A percentile compares a stretch with the other conserved stretches of the same genome.
Evolutionary conservation across 2,797 vertebrate species (phyloP).

Genomic region (Eospalax fontanierii): DNA sequence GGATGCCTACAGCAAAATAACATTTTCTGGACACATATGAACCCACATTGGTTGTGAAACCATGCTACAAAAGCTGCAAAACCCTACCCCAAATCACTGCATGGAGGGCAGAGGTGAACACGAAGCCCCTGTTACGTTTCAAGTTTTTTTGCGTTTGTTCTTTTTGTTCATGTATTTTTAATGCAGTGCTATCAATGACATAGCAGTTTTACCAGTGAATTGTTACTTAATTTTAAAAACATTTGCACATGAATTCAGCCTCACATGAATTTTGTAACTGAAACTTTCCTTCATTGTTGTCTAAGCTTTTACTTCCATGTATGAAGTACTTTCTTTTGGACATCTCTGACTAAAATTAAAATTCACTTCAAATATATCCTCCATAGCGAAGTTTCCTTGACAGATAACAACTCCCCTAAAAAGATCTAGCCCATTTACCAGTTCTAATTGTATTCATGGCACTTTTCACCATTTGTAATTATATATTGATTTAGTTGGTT

Average conservation of each 20-base stretch:
- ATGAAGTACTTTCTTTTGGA: background rate
- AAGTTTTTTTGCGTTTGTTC: background rate
- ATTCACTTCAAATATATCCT: background rate
- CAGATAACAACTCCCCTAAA: background rate
- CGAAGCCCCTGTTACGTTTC: background rate
- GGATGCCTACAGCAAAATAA: no score
- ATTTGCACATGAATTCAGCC: background rate
- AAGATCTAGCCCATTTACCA: background rate
- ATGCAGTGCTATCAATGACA: background rate
- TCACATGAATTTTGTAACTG: background rate
- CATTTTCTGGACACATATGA: no score
- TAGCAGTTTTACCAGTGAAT: background rate
- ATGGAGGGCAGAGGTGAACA: no score
- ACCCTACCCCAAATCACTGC: no score
- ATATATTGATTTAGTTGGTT: conserved; percentile 28
- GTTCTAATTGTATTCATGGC: conserved; percentile 10
- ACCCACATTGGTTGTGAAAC: no score
- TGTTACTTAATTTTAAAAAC: background rate
- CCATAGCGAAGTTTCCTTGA: background rate
- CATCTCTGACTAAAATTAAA: background rate
- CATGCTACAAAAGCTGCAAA: no score
- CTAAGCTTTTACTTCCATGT: background rate
- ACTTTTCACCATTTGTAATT: conserved; percentile 11
- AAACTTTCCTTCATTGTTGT: background rate
- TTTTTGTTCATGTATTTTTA: conserved; percentile 40